Percentiles rank a stretch among this genome's conserved stretches.
phyloP scores from a whole-genome alignment of 2,797 vertebrate species.

The Microtus obscurus region DNA sequence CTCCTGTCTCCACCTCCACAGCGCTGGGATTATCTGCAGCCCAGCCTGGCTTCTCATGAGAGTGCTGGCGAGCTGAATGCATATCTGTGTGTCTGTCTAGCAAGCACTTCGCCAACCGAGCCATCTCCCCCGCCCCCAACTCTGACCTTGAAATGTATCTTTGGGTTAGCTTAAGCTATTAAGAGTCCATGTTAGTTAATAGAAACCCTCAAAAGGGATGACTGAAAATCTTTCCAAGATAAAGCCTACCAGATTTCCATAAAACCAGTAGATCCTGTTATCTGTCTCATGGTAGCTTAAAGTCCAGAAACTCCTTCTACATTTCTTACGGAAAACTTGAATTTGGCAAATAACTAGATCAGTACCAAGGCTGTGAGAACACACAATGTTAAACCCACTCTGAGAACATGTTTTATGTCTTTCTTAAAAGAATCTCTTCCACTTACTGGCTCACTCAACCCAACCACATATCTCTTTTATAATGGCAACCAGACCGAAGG shows the following conservation, averaged over 20 bases:
- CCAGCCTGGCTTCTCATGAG: neutral
- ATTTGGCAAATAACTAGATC: neutral
- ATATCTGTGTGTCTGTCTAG: neutral
- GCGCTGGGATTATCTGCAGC: neutral
- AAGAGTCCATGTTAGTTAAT: neutral
- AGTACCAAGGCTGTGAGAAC: neutral
- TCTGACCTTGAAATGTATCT: neutral
- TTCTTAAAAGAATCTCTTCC: slow-evolving; percentile 71
- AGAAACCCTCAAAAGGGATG: neutral
- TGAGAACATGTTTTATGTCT: slow-evolving; percentile 53
- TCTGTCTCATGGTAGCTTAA: neutral
- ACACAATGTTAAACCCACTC: slow-evolving; percentile 11
- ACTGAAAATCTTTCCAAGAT: neutral
- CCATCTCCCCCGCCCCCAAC: neutral
- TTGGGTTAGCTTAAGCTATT: neutral
- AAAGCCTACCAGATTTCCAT: neutral
- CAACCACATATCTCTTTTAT: slow-evolving; percentile 67
- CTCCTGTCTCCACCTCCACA: neutral
- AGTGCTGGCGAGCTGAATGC: too few relatives aligned
- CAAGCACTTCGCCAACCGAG: neutral
- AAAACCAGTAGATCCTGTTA: neutral
- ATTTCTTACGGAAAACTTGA: neutral
- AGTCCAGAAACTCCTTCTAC: neutral
- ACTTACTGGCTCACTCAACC: slow-evolving; percentile 4
- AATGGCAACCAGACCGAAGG: slow-evolving; percentile 68